Evolutionary conservation across 2,797 vertebrate genomes (phyloP).

Genomic region (Dromococcyx pavoninus): DNA sequence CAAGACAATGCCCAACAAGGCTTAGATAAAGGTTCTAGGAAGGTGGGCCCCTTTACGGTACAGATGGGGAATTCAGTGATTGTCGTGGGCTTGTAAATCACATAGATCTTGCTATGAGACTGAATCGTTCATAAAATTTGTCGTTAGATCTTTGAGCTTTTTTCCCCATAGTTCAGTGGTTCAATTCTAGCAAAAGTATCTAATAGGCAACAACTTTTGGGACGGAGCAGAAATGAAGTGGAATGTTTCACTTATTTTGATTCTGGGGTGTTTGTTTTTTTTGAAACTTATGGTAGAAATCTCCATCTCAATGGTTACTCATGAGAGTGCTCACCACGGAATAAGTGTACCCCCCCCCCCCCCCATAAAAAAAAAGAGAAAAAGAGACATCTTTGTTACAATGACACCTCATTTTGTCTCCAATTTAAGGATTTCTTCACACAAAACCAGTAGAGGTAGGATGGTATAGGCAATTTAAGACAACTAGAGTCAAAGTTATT

Average conservation of each 20-base stretch:
- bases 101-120: neutral
- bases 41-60: neutral
- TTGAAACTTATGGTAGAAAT: neutral
- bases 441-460: neutral
- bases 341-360: neutral
- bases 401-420: neutral
- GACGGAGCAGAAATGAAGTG: neutral
- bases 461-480: neutral
- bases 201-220: neutral
- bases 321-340: neutral
- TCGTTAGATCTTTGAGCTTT: neutral
- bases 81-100: neutral
- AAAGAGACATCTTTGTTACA: neutral
- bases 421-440: neutral
- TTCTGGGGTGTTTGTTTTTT: neutral
- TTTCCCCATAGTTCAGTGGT: neutral
- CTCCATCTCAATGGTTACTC: neutral
- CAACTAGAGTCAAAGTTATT: neutral
- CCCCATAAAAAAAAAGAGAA: neutral
- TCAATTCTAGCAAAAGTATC: neutral
- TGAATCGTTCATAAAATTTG: neutral
- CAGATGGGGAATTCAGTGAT: neutral
- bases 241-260: neutral
- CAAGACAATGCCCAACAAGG: neutral
- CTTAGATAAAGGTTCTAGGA: neutral